Percentiles rank a stretch among this genome's conserved stretches.
phyloP scores from a whole-genome alignment of 1,140 invertebrate species.

The Pinna nobilis region DNA sequence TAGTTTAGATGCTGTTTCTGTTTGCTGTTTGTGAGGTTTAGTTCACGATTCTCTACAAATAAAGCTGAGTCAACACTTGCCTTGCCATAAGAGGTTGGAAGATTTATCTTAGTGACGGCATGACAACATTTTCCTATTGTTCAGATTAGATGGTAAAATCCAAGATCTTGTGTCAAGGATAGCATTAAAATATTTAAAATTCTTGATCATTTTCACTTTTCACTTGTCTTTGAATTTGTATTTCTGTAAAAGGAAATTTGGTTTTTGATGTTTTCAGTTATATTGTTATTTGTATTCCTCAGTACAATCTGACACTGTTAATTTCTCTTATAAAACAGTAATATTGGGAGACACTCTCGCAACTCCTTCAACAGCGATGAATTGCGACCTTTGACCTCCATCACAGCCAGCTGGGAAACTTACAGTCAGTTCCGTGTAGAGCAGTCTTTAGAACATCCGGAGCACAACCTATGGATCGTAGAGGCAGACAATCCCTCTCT shows the following conservation, averaged over 20 bases:
- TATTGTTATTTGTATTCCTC: background rate
- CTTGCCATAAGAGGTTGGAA: too few relatives aligned
- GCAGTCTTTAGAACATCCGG: slow-evolving; percentile 56
- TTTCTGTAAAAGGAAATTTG: too few relatives aligned
- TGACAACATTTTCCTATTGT: background rate
- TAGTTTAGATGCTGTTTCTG: too few relatives aligned
- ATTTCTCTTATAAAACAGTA: background rate
- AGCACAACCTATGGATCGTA: slow-evolving; percentile 69
- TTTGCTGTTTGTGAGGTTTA: too few relatives aligned
- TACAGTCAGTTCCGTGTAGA: slow-evolving; percentile 55
- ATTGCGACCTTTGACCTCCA: slow-evolving; percentile 63
- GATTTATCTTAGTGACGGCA: background rate
- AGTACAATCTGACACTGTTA: too few relatives aligned
- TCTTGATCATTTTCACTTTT: too few relatives aligned
- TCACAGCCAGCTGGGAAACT: slow-evolving; percentile 62
- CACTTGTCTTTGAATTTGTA: too few relatives aligned
- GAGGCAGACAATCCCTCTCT: slow-evolving; percentile 67
- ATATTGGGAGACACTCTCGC: slow-evolving; percentile 47
- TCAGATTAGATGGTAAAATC: too few relatives aligned
- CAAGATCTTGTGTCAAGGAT: too few relatives aligned
- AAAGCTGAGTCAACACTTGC: too few relatives aligned
- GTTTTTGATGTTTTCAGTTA: background rate
- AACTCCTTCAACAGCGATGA: slow-evolving; percentile 63
- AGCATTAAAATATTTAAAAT: too few relatives aligned
- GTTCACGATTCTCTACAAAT: too few relatives aligned